Evolutionary conservation across 2,113 vertebrate genomes (phyloP), one percentile per base, ranked within the genome.

Genomic region (Alethe castanea): DNA sequence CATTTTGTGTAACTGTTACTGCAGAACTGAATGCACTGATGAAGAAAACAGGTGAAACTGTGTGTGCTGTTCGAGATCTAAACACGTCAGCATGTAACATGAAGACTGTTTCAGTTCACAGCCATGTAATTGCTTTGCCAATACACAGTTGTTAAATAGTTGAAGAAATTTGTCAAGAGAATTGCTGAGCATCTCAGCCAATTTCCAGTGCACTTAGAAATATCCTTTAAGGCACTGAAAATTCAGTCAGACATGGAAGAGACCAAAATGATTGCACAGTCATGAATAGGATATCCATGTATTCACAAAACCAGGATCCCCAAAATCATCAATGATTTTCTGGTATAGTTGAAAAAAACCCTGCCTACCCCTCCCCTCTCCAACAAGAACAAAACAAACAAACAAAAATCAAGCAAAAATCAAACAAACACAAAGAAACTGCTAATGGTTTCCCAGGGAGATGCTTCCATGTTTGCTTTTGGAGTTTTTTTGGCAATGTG

Each of bases 121-220:
- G 92, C 47, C 83, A 92, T 77, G 77, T 92, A 96, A 96, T 86
- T 92, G 73, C 60, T 93, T 86, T 96, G 94, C 90, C 94, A 95
- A 93, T 96, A 89, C 81, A 84, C 45, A 76, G 73, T 24, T 91
- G 83, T 88, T 91, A 96, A 96, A 93, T 26, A 88, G 90, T 57
- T 94, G 73, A 96, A 88, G 53, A 95, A 96, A 92, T 93, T 94
- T 90, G 84, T 97, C 88, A 93, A 66, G 84, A 95, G 80, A 93
- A 92, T 84, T 82, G 77, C 81, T 94, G 73, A 86, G 91, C 62
- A 87, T 84, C 86, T 97, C 92, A 69, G 86, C 72, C 86, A 89
- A 87, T 95, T 95, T 96, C 88, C 86, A 95, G 81, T 6, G 23
- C 80, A 65, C 76, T 92, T 85, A 53, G 61, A 88, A 93, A 94